Conservation (phyloP, 2,888 invertebrate species). For the Selenia dentaria region DNA sequence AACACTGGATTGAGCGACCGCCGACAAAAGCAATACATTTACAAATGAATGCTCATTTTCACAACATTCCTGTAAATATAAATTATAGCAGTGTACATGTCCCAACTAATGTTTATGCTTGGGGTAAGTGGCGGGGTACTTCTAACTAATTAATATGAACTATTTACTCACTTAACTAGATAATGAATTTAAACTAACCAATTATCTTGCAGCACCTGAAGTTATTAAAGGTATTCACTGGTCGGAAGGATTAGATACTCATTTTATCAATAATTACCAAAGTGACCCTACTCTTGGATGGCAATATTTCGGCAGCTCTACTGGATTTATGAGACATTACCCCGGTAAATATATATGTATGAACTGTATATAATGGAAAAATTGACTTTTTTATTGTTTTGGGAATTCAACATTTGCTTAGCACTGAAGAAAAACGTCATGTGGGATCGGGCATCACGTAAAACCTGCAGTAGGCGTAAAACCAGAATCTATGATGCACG, state of each 20-base stretch:
- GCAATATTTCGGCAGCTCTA: constrained; percentile 99
- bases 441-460: constrained; percentile 17
- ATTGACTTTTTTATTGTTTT: constrained; percentile 12
- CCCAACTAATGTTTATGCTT: constrained; percentile 97
- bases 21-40: constrained; percentile 87
- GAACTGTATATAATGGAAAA: too few species aligned
- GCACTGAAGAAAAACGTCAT: constrained; percentile 22
- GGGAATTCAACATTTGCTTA: constrained; percentile 19
- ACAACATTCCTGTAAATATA: constrained; percentile 90
- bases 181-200: neutral
- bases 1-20: constrained; percentile 80
- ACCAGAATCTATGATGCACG: constrained; percentile 21
- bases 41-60: constrained; percentile 90
- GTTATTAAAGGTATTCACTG: constrained; percentile 97
- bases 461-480: constrained; percentile 22
- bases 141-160: too few species aligned
- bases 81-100: constrained; percentile 96
- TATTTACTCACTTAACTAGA: too few species aligned
- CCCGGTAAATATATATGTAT: constrained; percentile 87
- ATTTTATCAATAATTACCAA: constrained; percentile 94
- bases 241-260: constrained; percentile 96
- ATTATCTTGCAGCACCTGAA: constrained; percentile 86
- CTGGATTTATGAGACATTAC: constrained; percentile 98
- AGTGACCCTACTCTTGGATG: constrained; percentile 95
- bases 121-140: constrained; percentile 81